Conservation (phyloP, 2,113 vertebrate species). For the Tetraodon nigroviridis region DNA sequence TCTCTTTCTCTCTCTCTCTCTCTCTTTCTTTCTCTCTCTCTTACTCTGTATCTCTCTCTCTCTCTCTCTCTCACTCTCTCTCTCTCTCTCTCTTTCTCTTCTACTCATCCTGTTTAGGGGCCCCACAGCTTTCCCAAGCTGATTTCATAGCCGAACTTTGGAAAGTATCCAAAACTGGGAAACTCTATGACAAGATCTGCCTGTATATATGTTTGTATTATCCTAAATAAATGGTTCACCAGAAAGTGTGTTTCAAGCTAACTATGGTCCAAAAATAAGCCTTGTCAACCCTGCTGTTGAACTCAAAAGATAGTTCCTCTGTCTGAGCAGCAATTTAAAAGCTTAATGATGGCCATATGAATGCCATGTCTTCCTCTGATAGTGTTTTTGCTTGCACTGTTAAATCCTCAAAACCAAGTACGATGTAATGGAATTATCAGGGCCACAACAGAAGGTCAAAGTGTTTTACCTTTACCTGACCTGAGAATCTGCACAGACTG, state of each 20-base stretch:
- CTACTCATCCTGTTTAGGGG: conserved; percentile 59
- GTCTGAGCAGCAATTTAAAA: too few relatives aligned
- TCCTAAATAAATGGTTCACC: conserved; percentile 10
- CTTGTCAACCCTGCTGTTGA: too few relatives aligned
- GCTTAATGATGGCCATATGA: too few relatives aligned
- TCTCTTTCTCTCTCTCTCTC: conserved; percentile 36
- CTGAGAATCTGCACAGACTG: too few relatives aligned
- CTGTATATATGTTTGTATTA: conserved; percentile 27
- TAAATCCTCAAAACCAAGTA: too few relatives aligned
- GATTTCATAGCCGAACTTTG: conserved; percentile 62
- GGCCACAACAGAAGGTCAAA: too few relatives aligned
- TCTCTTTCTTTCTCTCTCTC: conserved; percentile 43
- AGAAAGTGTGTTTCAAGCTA: conserved; percentile 17
- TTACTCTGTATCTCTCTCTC: conserved; percentile 30
- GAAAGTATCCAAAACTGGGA: conserved; percentile 50
- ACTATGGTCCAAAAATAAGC: too few relatives aligned
- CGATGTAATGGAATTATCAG: too few relatives aligned
- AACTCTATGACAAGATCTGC: conserved; percentile 30
- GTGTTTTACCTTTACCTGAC: too few relatives aligned
- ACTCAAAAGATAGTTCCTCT: too few relatives aligned
- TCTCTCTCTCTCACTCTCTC: conserved; percentile 42
- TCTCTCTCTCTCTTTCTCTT: conserved; percentile 34
- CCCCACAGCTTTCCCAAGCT: conserved; percentile 67
- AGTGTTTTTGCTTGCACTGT: too few relatives aligned
- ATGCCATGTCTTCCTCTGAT: too few relatives aligned